Conservation (phyloP, 2,888 invertebrate species). For the Macrophya annulata region DNA sequence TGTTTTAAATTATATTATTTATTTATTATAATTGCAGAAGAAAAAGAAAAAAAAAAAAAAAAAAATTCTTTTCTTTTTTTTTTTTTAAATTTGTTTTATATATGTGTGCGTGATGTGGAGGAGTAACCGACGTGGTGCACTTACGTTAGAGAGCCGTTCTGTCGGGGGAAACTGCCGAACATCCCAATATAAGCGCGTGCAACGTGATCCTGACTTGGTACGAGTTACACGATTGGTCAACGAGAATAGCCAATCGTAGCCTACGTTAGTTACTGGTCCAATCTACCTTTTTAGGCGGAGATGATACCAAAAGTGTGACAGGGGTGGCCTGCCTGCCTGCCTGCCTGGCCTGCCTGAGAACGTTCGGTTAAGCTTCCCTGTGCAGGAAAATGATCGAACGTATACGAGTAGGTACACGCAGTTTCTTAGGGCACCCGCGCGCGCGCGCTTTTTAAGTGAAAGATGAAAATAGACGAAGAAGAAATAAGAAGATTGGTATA, state of each 20-base stretch:
- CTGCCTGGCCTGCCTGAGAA: slow-evolving; percentile 62
- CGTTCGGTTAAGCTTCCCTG: too few relatives aligned
- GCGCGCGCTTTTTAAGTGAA: slow-evolving; percentile 69
- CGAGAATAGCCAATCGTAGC: slow-evolving; percentile 78
- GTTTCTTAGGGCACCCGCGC: slow-evolving; percentile 60
- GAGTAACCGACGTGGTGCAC: slow-evolving; percentile 82
- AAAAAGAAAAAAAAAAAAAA: background rate
- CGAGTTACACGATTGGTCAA: slow-evolving; percentile 79
- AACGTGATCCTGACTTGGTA: slow-evolving; percentile 87
- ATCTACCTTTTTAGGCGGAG: slow-evolving; percentile 86
- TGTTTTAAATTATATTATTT: background rate
- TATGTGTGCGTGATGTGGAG: slow-evolving; percentile 57
- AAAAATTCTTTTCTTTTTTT: background rate
- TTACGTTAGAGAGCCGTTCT: slow-evolving; percentile 99
- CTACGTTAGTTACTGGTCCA: slow-evolving; percentile 80
- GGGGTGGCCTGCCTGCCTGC: slow-evolving; percentile 73
- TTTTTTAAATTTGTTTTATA: background rate
- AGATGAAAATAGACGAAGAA: slow-evolving; percentile 75
- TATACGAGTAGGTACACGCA: too few relatives aligned
- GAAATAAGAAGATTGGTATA: slow-evolving; percentile 56
- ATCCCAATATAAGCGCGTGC: slow-evolving; percentile 90
- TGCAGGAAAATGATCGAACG: too few relatives aligned
- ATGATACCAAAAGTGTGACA: slow-evolving; percentile 79
- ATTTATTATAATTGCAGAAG: too few relatives aligned
- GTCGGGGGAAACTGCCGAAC: slow-evolving; percentile 89